Conservation (phyloP, 2,797 vertebrate species). For the Anomalospiza imberbis region DNA sequence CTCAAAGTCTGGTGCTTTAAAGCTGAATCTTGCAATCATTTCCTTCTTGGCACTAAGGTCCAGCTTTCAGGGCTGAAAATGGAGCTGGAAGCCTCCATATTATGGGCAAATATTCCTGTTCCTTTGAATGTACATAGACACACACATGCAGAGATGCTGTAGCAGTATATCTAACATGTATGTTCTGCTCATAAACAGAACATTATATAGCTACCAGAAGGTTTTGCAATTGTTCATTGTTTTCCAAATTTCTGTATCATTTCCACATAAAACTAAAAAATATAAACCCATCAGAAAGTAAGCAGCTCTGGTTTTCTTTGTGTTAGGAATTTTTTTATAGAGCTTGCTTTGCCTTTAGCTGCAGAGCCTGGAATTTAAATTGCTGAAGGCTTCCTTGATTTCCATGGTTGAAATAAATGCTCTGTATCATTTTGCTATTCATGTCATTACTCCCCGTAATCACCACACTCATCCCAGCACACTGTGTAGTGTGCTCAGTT, state of each 20-base stretch:
- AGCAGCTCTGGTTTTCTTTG: slow-evolving; percentile 2
- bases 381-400: slow-evolving; percentile 52
- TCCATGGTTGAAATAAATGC: slow-evolving; percentile 50
- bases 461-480: slow-evolving; percentile 37
- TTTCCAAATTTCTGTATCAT: background rate
- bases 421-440: slow-evolving; percentile 56
- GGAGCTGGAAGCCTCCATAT: background rate
- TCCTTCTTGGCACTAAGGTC: background rate
- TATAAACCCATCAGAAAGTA: background rate
- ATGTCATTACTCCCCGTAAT: slow-evolving; percentile 59
- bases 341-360: slow-evolving; percentile 33
- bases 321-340: background rate
- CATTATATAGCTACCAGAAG: background rate
- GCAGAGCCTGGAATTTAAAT: slow-evolving; percentile 47
- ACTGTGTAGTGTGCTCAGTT: slow-evolving; percentile 29
- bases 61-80: background rate
- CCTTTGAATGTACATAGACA: background rate
- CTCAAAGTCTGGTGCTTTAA: background rate
- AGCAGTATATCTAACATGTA: background rate
- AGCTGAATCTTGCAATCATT: background rate
- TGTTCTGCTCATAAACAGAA: background rate
- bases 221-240: background rate
- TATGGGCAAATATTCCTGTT: background rate
- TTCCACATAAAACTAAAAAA: background rate
- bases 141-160: background rate